Percentiles rank a stretch among this genome's conserved stretches.
These are phyloP conservation scores for Lordiphosa andalusiaca DNA, from an alignment of 2,888 invertebrate genomes.

Conservation along the genomic window DNA sequence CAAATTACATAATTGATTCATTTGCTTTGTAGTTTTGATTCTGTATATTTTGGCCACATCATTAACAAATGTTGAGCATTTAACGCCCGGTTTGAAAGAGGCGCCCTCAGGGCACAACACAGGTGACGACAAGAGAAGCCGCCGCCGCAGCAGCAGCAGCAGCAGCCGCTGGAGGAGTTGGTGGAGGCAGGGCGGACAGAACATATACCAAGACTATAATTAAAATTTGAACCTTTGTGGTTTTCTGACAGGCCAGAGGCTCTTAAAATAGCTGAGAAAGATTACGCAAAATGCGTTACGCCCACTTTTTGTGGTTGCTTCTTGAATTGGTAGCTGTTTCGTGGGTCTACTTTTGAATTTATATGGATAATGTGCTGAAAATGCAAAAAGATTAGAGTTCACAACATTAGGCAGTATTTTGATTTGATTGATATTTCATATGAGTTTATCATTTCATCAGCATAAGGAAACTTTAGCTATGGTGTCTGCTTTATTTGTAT, in stretches of 20 bases:
- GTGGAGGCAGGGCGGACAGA: background rate
- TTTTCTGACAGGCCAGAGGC: slow-evolving; percentile 21
- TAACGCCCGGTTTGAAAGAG: slow-evolving; percentile 24
- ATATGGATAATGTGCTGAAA: too few relatives aligned
- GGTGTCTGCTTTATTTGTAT: too few relatives aligned
- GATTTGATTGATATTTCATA: too few relatives aligned
- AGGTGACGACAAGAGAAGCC: slow-evolving; percentile 16
- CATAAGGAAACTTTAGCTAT: too few relatives aligned
- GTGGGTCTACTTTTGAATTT: too few relatives aligned
- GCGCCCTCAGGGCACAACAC: slow-evolving; percentile 26
- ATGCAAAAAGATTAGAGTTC: too few relatives aligned
- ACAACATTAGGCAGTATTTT: too few relatives aligned
- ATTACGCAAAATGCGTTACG: slow-evolving; percentile 65
- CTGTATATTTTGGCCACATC: background rate
- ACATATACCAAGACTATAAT: slow-evolving; percentile 51
- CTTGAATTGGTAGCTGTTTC: background rate
- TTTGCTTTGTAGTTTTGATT: slow-evolving; percentile 14
- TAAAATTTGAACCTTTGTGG: slow-evolving; percentile 67
- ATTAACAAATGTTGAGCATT: slow-evolving; percentile 13
- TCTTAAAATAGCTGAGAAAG: slow-evolving; percentile 45
- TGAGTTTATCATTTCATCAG: too few relatives aligned
- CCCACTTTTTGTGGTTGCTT: slow-evolving; percentile 42
- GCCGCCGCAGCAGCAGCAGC: slow-evolving; percentile 2
- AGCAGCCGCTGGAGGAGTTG: slow-evolving; percentile 4
- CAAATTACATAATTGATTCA: slow-evolving; percentile 38